Evolutionary conservation across 2,888 invertebrate species (phyloP).

Genomic region (Meloe dianella): DNA sequence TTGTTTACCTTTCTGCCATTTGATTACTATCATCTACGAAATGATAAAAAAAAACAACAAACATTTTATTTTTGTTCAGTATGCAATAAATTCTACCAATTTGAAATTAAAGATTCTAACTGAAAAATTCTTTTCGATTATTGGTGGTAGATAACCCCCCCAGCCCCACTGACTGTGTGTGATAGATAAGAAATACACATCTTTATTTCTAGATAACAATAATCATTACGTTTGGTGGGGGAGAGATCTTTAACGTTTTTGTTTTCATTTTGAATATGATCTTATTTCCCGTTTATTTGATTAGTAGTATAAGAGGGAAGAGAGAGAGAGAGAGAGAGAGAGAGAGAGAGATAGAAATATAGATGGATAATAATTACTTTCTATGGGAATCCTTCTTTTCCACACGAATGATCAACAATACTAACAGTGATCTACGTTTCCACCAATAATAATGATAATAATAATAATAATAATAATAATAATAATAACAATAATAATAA

Average conservation of each 20-base stretch:
- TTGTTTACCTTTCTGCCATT: too few relatives aligned
- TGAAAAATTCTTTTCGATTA: not conserved
- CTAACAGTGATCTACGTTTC: not conserved
- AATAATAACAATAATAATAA: not conserved
- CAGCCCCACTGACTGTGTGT: not conserved
- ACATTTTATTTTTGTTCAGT: too few relatives aligned
- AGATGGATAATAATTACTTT: not conserved
- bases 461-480: too few relatives aligned
- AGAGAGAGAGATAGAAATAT: too few relatives aligned
- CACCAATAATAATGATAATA: not conserved
- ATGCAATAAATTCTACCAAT: too few relatives aligned
- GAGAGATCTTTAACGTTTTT: too few relatives aligned
- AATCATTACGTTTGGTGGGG: not conserved
- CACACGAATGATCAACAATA: not conserved
- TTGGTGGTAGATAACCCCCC: too few relatives aligned
- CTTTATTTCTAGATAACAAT: not conserved
- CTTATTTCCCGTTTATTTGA: not conserved
- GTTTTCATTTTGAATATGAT: not conserved
- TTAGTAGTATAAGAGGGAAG: too few relatives aligned
- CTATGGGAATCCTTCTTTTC: not conserved
- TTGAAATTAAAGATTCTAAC: not conserved
- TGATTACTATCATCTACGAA: too few relatives aligned
- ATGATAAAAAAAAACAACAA: too few relatives aligned
- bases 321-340: not conserved
- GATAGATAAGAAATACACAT: slow-evolving; percentile 6